Evolutionary conservation across 2,113 vertebrate species (phyloP).

Genomic region (Orycteropus afer): DNA sequence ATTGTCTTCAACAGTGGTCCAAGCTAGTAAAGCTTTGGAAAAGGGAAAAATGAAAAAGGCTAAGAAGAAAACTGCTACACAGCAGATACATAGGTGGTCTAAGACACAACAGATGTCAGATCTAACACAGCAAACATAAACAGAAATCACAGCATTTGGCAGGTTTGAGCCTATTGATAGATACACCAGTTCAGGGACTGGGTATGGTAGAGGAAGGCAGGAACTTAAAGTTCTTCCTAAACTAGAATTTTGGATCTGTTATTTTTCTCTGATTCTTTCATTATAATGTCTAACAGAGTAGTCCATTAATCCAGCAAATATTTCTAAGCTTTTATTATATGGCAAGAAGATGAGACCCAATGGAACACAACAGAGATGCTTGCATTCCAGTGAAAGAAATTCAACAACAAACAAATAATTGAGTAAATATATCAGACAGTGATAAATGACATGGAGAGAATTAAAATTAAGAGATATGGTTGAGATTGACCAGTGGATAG

Average conservation of each 20-base stretch:
- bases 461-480: not conserved
- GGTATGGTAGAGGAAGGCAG: not conserved
- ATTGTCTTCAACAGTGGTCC: not conserved
- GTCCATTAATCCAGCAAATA: not conserved
- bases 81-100: not conserved
- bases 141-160: not conserved
- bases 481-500: not conserved
- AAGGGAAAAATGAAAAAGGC: not conserved
- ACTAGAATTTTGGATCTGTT: not conserved
- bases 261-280: not conserved
- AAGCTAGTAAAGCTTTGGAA: not conserved
- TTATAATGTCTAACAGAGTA: not conserved
- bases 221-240: not conserved
- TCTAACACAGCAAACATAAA: not conserved
- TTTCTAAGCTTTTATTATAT: not conserved
- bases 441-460: not conserved
- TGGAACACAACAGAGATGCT: not conserved
- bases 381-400: not conserved
- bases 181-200: not conserved
- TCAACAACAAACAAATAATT: not conserved
- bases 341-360: not conserved
- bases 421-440: not conserved
- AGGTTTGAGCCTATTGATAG: not conserved
- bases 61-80: not conserved
- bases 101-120: constrained; percentile 7